phyloP scores from a whole-genome alignment of 2,797 vertebrate species.

The Garrulus glandarius region DNA sequence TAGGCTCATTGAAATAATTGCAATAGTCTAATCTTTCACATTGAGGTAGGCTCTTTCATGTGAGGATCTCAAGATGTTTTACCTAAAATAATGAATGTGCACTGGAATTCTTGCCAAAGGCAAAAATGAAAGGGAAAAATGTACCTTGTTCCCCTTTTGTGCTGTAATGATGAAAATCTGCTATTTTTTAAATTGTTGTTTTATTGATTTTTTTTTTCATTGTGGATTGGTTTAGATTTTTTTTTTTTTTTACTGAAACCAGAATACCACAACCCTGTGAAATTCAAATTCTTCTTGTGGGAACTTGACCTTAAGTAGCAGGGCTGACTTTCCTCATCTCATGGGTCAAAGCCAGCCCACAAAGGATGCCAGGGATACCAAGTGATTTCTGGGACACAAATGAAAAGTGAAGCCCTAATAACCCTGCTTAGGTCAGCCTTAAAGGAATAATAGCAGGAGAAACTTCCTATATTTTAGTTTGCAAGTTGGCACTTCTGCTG shows the following conservation, averaged over 20 bases:
- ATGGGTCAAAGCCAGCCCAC: neutral
- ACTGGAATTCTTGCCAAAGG: neutral
- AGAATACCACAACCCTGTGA: neutral
- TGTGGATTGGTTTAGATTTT: neutral
- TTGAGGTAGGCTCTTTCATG: slow-evolving; percentile 1
- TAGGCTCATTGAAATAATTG: neutral
- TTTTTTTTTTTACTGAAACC: neutral
- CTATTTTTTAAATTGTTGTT: neutral
- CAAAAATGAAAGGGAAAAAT: neutral
- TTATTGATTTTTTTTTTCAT: neutral
- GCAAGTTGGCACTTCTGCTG: neutral
- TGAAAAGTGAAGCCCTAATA: neutral
- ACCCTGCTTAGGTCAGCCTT: neutral
- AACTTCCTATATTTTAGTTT: neutral
- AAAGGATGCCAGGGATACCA: neutral
- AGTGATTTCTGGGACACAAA: neutral
- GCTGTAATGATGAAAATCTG: neutral
- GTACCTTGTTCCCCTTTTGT: neutral
- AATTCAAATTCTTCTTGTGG: slow-evolving; percentile 8
- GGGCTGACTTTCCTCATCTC: neutral
- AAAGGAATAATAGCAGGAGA: neutral
- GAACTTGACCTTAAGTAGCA: neutral
- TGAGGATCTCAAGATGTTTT: neutral
- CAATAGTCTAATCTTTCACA: neutral
- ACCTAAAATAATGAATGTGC: neutral